Conservation (phyloP, 2,888 invertebrate genomes). For the Torymus aiolomorphi region DNA sequence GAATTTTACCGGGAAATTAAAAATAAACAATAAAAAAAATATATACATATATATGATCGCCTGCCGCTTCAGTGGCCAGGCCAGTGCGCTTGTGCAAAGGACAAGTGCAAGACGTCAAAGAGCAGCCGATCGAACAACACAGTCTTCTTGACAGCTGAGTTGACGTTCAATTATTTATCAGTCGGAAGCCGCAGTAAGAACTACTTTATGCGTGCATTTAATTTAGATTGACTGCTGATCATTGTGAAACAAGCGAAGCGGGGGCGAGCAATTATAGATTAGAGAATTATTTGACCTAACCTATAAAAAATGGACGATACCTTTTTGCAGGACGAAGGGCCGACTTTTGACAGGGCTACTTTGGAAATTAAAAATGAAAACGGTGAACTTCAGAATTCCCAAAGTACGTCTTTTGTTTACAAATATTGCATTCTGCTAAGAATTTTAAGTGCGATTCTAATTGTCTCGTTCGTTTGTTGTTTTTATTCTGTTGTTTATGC, state of each 20-base stretch:
- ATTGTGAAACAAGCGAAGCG: conserved; percentile 3
- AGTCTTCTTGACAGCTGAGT: conserved; percentile 32
- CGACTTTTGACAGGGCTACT: conserved; percentile 66
- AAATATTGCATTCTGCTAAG: neutral
- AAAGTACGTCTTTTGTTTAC: conserved; percentile 20
- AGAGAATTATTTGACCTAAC: conserved; percentile 51
- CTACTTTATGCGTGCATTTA: conserved; percentile 44
- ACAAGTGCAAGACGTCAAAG: conserved; percentile 27
- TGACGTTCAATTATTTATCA: conserved; percentile 44
- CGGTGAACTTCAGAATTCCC: conserved; percentile 22
- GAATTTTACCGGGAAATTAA: too few species aligned
- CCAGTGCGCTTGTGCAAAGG: conserved; percentile 46
- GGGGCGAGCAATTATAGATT: conserved; percentile 41
- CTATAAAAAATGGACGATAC: conserved; percentile 65
- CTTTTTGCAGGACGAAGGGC: conserved; percentile 67
- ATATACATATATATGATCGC: neutral
- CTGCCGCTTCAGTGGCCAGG: too few species aligned
- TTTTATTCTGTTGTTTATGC: conserved; percentile 13
- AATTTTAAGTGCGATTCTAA: neutral
- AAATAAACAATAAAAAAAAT: neutral
- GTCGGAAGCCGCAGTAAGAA: conserved; percentile 48
- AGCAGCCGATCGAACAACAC: conserved; percentile 42
- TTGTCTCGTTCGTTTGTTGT: neutral
- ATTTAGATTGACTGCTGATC: conserved; percentile 27
- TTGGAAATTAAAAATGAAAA: conserved; percentile 65